These are phyloP conservation scores for Nymphicus hollandicus DNA, from an alignment of 2,113 vertebrate species.

Conservation along the genomic window DNA sequence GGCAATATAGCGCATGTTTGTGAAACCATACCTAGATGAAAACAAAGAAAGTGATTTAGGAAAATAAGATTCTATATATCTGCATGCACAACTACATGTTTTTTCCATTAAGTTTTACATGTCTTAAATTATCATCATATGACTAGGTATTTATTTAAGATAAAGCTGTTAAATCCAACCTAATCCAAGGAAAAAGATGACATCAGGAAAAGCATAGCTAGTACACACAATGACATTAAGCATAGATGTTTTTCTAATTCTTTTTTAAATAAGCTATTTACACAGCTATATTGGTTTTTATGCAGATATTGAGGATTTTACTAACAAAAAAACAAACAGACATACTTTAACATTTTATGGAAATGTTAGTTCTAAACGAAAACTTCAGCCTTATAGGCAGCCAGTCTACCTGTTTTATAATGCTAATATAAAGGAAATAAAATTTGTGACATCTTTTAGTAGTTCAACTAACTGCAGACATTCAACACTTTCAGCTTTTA, in stretches of 20 bases:
- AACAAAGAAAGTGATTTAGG: neutral
- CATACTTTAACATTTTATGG: neutral
- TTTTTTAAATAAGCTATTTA: constrained; percentile 22
- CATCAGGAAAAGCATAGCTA: neutral
- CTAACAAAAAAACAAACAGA: neutral
- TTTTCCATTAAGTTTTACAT: neutral
- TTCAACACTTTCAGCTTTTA: neutral
- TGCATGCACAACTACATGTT: neutral
- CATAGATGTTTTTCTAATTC: neutral
- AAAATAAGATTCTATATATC: neutral
- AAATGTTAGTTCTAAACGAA: constrained; percentile 27
- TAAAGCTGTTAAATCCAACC: neutral
- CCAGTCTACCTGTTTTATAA: neutral
- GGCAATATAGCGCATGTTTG: constrained; percentile 98
- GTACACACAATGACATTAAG: neutral
- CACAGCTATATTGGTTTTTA: constrained; percentile 17
- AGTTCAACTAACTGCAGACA: neutral
- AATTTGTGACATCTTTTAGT: neutral
- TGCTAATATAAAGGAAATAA: neutral
- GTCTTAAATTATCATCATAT: neutral
- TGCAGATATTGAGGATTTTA: constrained; percentile 3
- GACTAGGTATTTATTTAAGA: neutral
- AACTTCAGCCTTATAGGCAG: neutral
- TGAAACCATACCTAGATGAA: constrained; percentile 89
- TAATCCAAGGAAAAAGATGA: neutral